Evolutionary conservation across 2,797 vertebrate genomes (phyloP).

Genomic region (Aselliscus stoliczkanus): DNA sequence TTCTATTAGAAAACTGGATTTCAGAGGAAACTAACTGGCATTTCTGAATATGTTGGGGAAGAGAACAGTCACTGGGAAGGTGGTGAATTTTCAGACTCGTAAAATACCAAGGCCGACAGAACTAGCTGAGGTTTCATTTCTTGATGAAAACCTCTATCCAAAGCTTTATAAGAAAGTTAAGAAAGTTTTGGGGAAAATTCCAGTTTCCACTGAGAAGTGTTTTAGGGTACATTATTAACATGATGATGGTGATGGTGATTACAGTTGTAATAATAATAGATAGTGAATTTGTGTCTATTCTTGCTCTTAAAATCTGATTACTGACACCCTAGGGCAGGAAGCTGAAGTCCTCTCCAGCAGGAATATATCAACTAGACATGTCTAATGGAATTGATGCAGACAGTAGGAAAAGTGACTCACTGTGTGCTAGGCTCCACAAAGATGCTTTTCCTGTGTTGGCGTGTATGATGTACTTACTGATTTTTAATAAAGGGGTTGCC

Average conservation of each 20-base stretch:
- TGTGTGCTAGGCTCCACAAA: neutral
- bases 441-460: neutral
- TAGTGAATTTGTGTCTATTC: neutral
- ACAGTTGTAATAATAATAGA: rapidly evolving
- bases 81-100: neutral
- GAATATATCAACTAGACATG: neutral
- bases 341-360: neutral
- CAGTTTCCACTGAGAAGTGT: neutral
- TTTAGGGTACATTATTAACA: neutral
- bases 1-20: conserved; percentile 45
- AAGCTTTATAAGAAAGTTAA: neutral
- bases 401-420: neutral
- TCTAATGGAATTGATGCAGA: neutral
- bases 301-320: neutral
- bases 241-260: neutral
- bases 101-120: neutral
- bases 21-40: conserved; percentile 44
- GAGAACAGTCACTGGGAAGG: neutral
- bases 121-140: conserved; percentile 10
- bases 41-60: conserved; percentile 46
- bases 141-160: conserved; percentile 7
- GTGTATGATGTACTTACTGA: neutral
- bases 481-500: neutral
- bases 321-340: neutral
- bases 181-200: neutral